Evolutionary conservation across 1,140 invertebrate species (phyloP), one percentile per base, ranked within the genome.

Genomic region (Drosophila santomea): DNA sequence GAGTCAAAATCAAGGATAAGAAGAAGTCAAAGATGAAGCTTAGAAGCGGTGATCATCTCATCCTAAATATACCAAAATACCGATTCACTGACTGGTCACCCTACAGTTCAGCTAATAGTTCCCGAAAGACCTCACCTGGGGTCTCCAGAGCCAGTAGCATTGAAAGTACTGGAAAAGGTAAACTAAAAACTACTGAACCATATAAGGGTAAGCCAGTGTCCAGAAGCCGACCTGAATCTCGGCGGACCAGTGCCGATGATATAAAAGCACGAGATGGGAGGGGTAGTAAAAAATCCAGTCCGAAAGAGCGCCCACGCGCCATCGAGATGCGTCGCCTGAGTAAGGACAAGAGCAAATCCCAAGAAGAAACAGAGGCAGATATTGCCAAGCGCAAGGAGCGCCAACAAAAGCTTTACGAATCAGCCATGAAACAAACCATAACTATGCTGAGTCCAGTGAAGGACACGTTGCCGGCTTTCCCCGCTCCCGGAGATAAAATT

Each of bases 331-430:
- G 94, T 78, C 93, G 94, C 1, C 88, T 94, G 28, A 95, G 94
- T 80, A 95, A 95, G 74, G 95, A 95, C 90, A 93, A 95, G 71
- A 94, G 94, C 15, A 95, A 95, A 77, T 95, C 95, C 7, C 94
- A 95, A 79, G 95, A 95, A 90, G 95, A 95, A 69, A 94, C 94
- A 72, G 95, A 95, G 78, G 94, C 94, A 4, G 95, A 95, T 81
- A 94, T 95, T 69, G 94, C 94, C 12, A 95, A 95, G 85, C 93
- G 95, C 57, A 95, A 95, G 85, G 95, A 95, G 81, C 94, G 95
- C 60, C 95, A 95, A 79, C 95, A 95, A 84, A 94, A 95, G 93
- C 93, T 95, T 1, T 95, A 95, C 78, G 95, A 95, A 92, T 95
- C 95, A 17, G 95, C 95, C 7, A 94, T 95, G 74, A 95, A 95